These are phyloP conservation scores for Thumatha senex DNA, from an alignment of 2,888 invertebrate species.

Conservation along the genomic window DNA sequence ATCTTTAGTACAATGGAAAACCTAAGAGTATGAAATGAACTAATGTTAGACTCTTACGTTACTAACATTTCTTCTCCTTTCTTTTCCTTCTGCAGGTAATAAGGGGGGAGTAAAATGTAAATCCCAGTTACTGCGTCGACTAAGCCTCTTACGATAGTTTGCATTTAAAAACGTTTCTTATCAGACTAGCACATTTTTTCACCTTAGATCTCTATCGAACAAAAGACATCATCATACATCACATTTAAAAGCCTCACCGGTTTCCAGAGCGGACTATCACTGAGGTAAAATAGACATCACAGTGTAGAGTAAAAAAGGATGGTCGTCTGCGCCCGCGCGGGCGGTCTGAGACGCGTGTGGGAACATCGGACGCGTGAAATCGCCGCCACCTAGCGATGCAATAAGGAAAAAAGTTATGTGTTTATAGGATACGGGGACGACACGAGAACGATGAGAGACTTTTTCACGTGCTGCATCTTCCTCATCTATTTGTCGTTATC, in stretches of 20 bases:
- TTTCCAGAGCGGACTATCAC: slow-evolving; percentile 1
- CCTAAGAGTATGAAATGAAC: no score
- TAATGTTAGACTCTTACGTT: no score
- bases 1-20: no score
- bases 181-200: not conserved
- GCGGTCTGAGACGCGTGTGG: slow-evolving; percentile 43
- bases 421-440: slow-evolving; percentile 15
- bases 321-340: slow-evolving; percentile 26
- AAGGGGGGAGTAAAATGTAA: no score
- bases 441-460: slow-evolving; percentile 7
- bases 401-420: slow-evolving; percentile 3
- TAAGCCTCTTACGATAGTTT: no score
- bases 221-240: slow-evolving; percentile 1
- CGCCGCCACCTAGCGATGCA: slow-evolving; percentile 31
- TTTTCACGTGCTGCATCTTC: no score
- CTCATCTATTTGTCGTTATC: no score
- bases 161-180: not conserved
- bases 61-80: no score
- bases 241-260: slow-evolving; percentile 6
- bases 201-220: slow-evolving; percentile 3
- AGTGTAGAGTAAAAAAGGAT: slow-evolving; percentile 32
- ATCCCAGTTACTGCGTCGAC: no score
- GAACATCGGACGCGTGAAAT: slow-evolving; percentile 43
- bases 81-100: no score
- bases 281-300: slow-evolving; percentile 38